These are phyloP conservation scores for Melinaea menophilus DNA, from an alignment of 2,888 invertebrate species.

Conservation along the genomic window DNA sequence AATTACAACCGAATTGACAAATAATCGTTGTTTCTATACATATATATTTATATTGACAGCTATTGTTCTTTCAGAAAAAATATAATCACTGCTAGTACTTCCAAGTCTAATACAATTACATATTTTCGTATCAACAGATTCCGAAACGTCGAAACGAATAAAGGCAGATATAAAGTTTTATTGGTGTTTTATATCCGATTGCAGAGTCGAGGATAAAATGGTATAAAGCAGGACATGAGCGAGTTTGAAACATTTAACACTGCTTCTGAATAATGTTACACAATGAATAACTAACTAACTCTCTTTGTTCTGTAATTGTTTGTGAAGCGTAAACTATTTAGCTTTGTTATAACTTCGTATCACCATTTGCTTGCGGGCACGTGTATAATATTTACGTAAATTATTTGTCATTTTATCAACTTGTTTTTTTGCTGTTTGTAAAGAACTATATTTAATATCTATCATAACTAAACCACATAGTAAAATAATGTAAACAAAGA, in stretches of 20 bases:
- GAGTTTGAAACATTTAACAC: slow-evolving; percentile 31
- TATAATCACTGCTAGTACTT: too few species aligned
- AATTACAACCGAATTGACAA: too few species aligned
- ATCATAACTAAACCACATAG: too few species aligned
- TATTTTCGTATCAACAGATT: too few species aligned
- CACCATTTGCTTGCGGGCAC: neutral
- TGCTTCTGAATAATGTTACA: slow-evolving; percentile 25
- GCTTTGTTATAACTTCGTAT: slow-evolving; percentile 6
- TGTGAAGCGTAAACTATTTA: neutral
- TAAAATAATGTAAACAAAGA: too few species aligned
- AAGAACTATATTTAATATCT: too few species aligned
- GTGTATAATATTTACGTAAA: neutral
- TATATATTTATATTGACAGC: too few species aligned
- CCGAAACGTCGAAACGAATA: slow-evolving; percentile 37
- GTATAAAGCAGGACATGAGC: slow-evolving; percentile 35
- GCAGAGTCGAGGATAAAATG: slow-evolving; percentile 43
- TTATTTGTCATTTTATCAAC: neutral
- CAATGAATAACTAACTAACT: slow-evolving; percentile 16
- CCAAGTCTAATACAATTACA: too few species aligned
- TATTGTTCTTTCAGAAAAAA: too few species aligned
- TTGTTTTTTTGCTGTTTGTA: neutral
- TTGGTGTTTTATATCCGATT: slow-evolving; percentile 46
- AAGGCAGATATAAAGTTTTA: slow-evolving; percentile 57
- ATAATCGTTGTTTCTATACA: too few species aligned
- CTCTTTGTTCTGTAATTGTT: slow-evolving; percentile 11